phyloP scores from a whole-genome alignment of 2,113 vertebrate species.

The Coturnix japonica region DNA sequence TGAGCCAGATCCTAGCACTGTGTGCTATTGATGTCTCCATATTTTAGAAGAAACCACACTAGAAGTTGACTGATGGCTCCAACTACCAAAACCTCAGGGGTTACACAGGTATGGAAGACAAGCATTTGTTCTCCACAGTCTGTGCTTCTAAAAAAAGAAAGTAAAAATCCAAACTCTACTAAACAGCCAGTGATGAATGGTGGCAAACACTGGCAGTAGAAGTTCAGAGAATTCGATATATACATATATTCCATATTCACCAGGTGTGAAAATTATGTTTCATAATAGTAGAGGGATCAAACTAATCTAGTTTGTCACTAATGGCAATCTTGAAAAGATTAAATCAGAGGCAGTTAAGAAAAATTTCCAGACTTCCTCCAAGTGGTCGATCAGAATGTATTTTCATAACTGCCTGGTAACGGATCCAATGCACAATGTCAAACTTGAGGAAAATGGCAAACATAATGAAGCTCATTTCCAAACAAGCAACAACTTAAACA shows the following conservation, averaged over 20 bases:
- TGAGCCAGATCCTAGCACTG: not conserved
- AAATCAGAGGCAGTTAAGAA: conserved; percentile 35
- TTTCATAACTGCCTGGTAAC: conserved; percentile 54
- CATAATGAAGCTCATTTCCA: conserved; percentile 49
- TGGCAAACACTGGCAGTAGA: accelerated
- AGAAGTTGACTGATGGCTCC: not conserved
- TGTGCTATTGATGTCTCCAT: accelerated
- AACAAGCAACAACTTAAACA: conserved; percentile 57
- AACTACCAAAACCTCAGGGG: not conserved
- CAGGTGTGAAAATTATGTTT: conserved; percentile 38
- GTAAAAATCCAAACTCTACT: not conserved
- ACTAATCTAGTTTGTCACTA: conserved; percentile 8
- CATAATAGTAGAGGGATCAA: not conserved
- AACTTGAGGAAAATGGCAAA: conserved; percentile 55
- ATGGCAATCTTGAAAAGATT: conserved; percentile 34
- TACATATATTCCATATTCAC: not conserved
- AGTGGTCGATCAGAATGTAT: conserved; percentile 6
- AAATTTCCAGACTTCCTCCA: conserved; percentile 50
- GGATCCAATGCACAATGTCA: conserved; percentile 22
- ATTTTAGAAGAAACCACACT: not conserved
- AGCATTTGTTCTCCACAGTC: not conserved
- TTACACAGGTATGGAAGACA: no score
- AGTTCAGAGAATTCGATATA: not conserved
- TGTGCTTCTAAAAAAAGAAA: no score
- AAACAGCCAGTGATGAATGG: not conserved